phyloP scores from a whole-genome alignment of 2,888 invertebrate species.

The Heliconius hortense region DNA sequence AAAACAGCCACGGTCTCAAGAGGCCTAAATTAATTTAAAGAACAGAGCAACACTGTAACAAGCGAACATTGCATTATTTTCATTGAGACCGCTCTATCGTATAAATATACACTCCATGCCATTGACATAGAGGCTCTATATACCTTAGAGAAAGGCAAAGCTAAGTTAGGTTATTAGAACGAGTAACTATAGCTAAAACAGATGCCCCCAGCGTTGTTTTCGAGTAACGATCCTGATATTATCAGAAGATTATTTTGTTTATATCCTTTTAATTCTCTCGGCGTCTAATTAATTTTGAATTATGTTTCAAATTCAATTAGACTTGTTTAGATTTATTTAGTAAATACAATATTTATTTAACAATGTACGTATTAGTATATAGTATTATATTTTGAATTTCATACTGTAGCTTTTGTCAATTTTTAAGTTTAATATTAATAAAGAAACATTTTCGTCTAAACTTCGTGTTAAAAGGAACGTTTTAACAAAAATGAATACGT shows the following conservation, averaged over 20 bases:
- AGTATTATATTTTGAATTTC: neutral
- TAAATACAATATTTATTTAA: neutral
- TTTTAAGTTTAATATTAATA: neutral
- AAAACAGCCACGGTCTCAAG: constrained; percentile 65
- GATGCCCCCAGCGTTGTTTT: constrained; percentile 69
- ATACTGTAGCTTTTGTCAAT: neutral
- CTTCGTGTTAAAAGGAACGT: constrained; percentile 3
- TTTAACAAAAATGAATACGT: constrained; percentile 27
- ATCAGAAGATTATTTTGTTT: constrained; percentile 72
- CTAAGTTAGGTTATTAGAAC: constrained; percentile 43
- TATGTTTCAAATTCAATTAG: constrained; percentile 13
- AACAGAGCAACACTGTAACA: constrained; percentile 64
- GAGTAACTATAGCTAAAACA: constrained; percentile 63
- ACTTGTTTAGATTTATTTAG: neutral
- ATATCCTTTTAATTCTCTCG: constrained; percentile 53
- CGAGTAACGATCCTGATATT: constrained; percentile 65
- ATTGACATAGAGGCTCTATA: constrained; percentile 39
- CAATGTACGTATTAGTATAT: neutral
- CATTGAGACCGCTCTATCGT: constrained; percentile 20
- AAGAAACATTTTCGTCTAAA: constrained; percentile 6
- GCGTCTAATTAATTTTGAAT: constrained; percentile 31
- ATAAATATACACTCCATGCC: constrained; percentile 48
- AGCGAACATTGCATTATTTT: constrained; percentile 33
- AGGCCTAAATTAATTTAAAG: constrained; percentile 77
- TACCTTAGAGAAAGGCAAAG: constrained; percentile 18